Base-by-base conservation (phyloP, 2,888 invertebrate species). In the Zeuzera pyrina region DNA sequence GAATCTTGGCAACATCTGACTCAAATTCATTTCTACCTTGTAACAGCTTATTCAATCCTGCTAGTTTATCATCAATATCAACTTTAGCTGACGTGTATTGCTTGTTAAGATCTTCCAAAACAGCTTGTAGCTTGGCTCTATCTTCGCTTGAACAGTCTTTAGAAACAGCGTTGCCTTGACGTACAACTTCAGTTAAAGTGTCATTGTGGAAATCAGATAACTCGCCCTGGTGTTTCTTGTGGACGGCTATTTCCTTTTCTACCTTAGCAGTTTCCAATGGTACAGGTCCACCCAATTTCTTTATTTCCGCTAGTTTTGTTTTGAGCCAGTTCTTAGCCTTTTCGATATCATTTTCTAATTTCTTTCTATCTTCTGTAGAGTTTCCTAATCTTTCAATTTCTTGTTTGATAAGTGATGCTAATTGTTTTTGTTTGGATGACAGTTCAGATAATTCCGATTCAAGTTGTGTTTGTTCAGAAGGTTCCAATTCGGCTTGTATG, bases 401-500 rank as follows among this genome's bases (percentile, higher is more conserved):
- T 40, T 88, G 86, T 55, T 91, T 90, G 1, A 94, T 79, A 3
- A 90, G 86, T 0, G 87, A 85, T 1, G 89, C 87, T 2, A 96
- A 69, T 52, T 91, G 89, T 36, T 89, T 89, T 52, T 94, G 94
- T 53, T 94, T 92, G 0, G 86, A 83, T 12, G 90, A 87, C 1
- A 96, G 70, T 52, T 89, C 88, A 41, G 88, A 88, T 23, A 95
- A 69, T 19, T 91, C 87, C 1, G 87, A 85, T 57, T 94, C 92
- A 29, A 96, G 69, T 57, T 91, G 89, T 45, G 90, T 89, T 46
- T 93, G 90, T 66, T 97, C 97, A 0, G 89, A 87, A 3, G 91
- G 89, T 63, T 96, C 95, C 21, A 97, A 68, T 63, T 95, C 95
- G 36, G 91, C 88, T 53, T 92, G 90, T 77, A 96, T 91, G 44